These are phyloP conservation scores for Pheosia tremula DNA, from an alignment of 2,888 invertebrate genomes.

Conservation along the genomic window DNA sequence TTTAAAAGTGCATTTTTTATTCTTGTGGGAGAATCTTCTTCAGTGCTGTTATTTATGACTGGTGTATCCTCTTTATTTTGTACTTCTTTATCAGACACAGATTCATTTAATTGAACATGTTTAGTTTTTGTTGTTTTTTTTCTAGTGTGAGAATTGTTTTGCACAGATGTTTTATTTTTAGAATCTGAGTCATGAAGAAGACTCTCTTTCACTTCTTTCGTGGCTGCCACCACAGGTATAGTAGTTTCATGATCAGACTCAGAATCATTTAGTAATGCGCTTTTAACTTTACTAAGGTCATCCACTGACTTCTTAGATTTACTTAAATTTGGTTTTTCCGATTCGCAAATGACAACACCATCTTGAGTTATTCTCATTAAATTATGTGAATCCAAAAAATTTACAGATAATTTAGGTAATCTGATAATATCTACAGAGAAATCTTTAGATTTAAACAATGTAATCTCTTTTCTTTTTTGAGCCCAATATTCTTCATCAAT, in stretches of 20 bases:
- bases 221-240: conserved; percentile 10
- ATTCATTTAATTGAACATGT: not conserved
- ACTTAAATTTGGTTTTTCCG: conserved; percentile 17
- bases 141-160: not conserved
- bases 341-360: conserved; percentile 50
- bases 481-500: conserved; percentile 43
- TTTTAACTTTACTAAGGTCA: conserved; percentile 40
- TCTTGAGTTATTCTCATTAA: conserved; percentile 56
- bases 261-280: conserved; percentile 46
- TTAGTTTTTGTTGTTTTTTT: not conserved
- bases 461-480: conserved; percentile 56
- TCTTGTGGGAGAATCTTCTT: conserved; percentile 13
- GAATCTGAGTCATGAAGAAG: conserved; percentile 39
- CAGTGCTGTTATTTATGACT: not conserved
- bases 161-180: conserved; percentile 9
- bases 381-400: conserved; percentile 51
- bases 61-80: not conserved
- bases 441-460: conserved; percentile 59
- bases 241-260: conserved; percentile 31
- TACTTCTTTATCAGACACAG: conserved; percentile 23
- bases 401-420: conserved; percentile 52
- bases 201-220: conserved; percentile 25
- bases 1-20: conserved; percentile 23
- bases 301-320: conserved; percentile 14
- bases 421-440: conserved; percentile 55